Evolutionary conservation across 2,888 invertebrate genomes (phyloP), one percentile per base, ranked within the genome.

Genomic region (Pheosia gnoma): DNA sequence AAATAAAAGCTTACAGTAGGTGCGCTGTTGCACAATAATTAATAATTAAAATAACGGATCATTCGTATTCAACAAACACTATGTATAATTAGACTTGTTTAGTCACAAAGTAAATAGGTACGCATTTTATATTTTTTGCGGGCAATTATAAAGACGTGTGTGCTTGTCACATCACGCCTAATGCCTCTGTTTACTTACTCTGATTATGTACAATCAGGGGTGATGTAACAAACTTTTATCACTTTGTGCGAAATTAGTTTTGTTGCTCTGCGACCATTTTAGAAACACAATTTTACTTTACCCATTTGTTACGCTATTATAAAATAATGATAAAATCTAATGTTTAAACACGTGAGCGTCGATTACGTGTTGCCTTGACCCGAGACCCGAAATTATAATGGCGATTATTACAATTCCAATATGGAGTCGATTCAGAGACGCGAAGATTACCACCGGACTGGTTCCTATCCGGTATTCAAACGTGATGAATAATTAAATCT

Each of bases 181-280:
- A 84, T 79, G 77, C 81, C 78, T 72, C 66, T 78, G 83, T 89
- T 88, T 87, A 77, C 82, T 78, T 78, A 81, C 77, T 77, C 79
- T 80, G 83, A 86, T 86, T 85, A 85, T 79, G 74, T 79, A 78
- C 80, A 79, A 86, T 82, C 80, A 76, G 79, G 69, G 69, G 79
- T 85, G 85, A 86, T 87, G 85, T 88, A 88, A 86, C 79, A 72
- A 59, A 68, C 63, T 77, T 81, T 81, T 77, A 78, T 78, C 74
- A 60, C 62, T 71, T 72, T 71, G 62, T 62, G 62, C 68, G 68
- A 73, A 77, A 67, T 74, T 75, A 70, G 61, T 67, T 74, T 74
- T 70, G 72, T 70, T 77, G 62, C 75, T 64, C 67, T 54, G 65
- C 51, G 63, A 73, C 71, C 72, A 71, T 57, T 59, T 62, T 59